Base-by-base conservation (phyloP, 2,888 invertebrate genomes). In the Drosophila demipolita region DNA sequence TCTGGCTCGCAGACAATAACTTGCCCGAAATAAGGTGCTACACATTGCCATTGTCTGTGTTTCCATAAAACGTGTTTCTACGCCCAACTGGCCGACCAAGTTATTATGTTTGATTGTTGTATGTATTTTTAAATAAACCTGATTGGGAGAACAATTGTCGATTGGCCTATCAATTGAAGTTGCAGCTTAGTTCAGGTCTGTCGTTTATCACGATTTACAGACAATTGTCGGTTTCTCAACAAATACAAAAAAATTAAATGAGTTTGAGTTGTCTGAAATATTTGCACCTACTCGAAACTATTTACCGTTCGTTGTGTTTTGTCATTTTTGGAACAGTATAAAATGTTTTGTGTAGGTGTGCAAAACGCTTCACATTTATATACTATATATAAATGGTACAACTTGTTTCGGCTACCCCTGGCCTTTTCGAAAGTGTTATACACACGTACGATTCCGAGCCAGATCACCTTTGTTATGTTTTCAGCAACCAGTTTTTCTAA, bases 181-280 rank as follows among this genome's bases (percentile, higher is more conserved):
- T 35, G 63, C 70, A 63, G 79, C 64, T 68, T 64, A 60, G 50
- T 66, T 62, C 53, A 57, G 62, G 71, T 79, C 81, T 58, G 66
- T 68, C 66, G 80, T 73, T 83, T 83, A 83, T 83, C 80, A 83
- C 87, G 87, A 75, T 80, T 82, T 80, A 61, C 60, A 40, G 76
- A 54, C 75, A 84, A 84, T 87, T 82, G 80, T 75, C 66, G 33
- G 73, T 79, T 82, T 23, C 23, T 8, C 23, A 45, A 42, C n/a
- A 42, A 42, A 42, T 11, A n/a, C 40, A n/a, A 68, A 70, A 67
- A 73, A 75, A 81, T 58, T 8, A 59, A 64, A 58, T 26, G 29
- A 45, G 38, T 33, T 63, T 67, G 38, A 73, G 65, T 68, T 54
- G 50, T 64, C 29, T 54, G 15, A 55, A 66, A 66, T 50, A 60